These are phyloP conservation scores for Parnassius smintheus DNA, from an alignment of 2,888 invertebrate genomes.

Conservation along the genomic window DNA sequence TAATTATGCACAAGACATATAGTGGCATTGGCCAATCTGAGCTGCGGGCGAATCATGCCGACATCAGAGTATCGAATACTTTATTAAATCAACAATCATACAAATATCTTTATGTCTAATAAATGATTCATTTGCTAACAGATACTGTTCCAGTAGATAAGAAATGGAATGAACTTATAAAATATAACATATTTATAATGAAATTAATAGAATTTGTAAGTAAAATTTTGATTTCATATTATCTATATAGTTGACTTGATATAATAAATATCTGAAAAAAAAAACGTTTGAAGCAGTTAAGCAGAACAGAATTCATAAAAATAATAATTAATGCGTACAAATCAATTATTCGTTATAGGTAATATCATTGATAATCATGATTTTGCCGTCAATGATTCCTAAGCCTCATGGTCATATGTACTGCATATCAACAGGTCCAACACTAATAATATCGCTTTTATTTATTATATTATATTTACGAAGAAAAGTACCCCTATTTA, in stretches of 20 bases:
- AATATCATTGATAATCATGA: conserved; percentile 54
- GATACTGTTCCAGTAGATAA: conserved; percentile 74
- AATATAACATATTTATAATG: conserved; percentile 75
- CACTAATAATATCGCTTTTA: conserved; percentile 65
- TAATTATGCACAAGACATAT: no score
- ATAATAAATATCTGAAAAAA: no score
- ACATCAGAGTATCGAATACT: no score
- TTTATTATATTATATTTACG: conserved; percentile 67
- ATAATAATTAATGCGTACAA: conserved; percentile 28
- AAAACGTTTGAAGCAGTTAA: not conserved
- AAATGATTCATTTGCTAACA: conserved; percentile 37
- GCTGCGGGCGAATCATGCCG: no score
- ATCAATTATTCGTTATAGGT: conserved; percentile 55
- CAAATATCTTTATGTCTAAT: no score
- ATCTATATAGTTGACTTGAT: no score
- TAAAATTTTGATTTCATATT: conserved; percentile 34
- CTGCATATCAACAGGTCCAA: conserved; percentile 72
- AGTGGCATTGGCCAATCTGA: no score
- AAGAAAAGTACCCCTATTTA: conserved; percentile 68
- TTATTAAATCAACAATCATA: no score
- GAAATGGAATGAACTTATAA: conserved; percentile 70
- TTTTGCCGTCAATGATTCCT: conserved; percentile 56
- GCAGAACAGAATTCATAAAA: not conserved
- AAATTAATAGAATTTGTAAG: conserved; percentile 75
- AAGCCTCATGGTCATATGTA: conserved; percentile 72